Percentiles rank a stretch among this genome's conserved stretches.
Conservation (phyloP, 2,888 invertebrate species). For the Erpobdella octoculata region DNA sequence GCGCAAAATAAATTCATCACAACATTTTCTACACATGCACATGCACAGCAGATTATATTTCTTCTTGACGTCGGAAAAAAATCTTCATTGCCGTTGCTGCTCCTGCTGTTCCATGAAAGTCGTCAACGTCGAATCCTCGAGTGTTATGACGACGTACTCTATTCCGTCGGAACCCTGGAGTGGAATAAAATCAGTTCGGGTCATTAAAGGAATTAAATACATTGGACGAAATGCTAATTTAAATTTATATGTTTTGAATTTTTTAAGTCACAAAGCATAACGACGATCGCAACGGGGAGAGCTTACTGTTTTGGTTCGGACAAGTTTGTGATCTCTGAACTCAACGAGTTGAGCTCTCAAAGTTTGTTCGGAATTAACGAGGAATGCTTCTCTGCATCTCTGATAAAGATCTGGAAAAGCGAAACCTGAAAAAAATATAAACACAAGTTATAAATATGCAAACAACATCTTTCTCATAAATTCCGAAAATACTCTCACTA, state of each 20-base stretch:
- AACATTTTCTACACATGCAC: too few relatives aligned
- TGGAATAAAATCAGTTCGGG: not conserved
- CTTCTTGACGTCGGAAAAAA: too few relatives aligned
- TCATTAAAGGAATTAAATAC: not conserved
- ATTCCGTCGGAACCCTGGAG: conserved; percentile 65
- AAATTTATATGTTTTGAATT: not conserved
- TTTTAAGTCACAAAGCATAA: not conserved
- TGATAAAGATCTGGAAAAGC: conserved; percentile 76
- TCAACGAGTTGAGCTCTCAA: conserved; percentile 84
- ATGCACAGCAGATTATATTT: too few relatives aligned
- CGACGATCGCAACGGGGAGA: too few relatives aligned
- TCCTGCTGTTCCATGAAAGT: conserved; percentile 54
- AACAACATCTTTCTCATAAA: not conserved
- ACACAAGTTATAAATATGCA: not conserved
- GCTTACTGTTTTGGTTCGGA: conserved; percentile 64
- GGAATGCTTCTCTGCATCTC: conserved; percentile 74
- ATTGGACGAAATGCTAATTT: not conserved
- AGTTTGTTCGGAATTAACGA: conserved; percentile 84
- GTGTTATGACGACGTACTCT: conserved; percentile 72
- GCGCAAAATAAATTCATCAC: too few relatives aligned
- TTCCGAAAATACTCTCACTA: not conserved
- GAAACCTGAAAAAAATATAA: conserved; percentile 60
- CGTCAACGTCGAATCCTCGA: conserved; percentile 65
- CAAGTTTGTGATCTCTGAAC: conserved; percentile 86
- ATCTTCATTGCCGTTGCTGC: not conserved